Conservation (phyloP, 2,888 invertebrate species). For the Anagyrus pseudococci region DNA sequence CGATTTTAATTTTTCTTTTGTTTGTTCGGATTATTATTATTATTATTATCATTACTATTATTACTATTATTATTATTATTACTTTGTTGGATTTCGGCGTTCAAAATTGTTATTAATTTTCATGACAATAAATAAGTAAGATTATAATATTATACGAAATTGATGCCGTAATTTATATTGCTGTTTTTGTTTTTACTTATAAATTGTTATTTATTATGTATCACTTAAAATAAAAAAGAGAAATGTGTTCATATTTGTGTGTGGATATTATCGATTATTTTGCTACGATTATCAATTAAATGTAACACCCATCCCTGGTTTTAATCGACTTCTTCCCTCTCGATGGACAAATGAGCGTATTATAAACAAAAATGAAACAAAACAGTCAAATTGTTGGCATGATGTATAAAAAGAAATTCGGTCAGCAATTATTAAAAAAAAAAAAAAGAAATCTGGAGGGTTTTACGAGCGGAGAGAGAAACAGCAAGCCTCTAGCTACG, state of each 20-base stretch:
- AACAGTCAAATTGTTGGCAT: slow-evolving; percentile 6
- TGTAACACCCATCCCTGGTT: slow-evolving; percentile 7
- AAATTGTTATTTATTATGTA: slow-evolving; percentile 31
- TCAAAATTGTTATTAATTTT: slow-evolving; percentile 33
- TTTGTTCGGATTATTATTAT: slow-evolving; percentile 22
- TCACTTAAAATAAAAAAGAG: slow-evolving; percentile 27
- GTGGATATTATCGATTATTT: slow-evolving; percentile 26
- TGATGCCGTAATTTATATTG: slow-evolving; percentile 18
- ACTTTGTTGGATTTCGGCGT: slow-evolving; percentile 21
- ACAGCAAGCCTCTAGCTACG: slow-evolving; percentile 31
- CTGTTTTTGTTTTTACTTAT: slow-evolving; percentile 21
- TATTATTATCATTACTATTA: slow-evolving; percentile 19
- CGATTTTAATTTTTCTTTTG: slow-evolving; percentile 22
- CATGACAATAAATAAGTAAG: slow-evolving; percentile 32
- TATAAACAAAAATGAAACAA: too few relatives aligned
- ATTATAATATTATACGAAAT: slow-evolving; percentile 29
- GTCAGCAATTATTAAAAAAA: slow-evolving; percentile 5
- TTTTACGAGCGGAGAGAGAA: slow-evolving; percentile 28
- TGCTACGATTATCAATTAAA: neutral
- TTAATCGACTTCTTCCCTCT: slow-evolving; percentile 27
- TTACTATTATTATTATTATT: slow-evolving; percentile 17
- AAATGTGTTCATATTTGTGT: slow-evolving; percentile 29
- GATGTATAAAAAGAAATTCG: neutral
- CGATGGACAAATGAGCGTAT: slow-evolving; percentile 41
- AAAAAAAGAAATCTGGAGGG: slow-evolving; percentile 20